A percentile compares a stretch with the other conserved stretches of the same genome.
phyloP scores from a whole-genome alignment of 1,140 invertebrate species.

The Temnothorax curvispinosus region DNA sequence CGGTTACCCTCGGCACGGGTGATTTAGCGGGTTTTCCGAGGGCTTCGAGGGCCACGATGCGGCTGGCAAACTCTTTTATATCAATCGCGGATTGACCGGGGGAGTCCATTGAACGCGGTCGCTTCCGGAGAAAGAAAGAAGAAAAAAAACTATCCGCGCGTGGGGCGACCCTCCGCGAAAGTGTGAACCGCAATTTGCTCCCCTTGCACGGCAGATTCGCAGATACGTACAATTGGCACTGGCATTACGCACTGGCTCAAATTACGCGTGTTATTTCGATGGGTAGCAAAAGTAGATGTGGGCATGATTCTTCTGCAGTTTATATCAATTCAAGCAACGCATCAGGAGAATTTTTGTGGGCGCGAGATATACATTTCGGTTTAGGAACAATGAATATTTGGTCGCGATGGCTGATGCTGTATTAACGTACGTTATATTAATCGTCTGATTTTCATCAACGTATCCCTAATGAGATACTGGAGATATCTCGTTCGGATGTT shows the following conservation, averaged over 20 bases:
- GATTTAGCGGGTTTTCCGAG: conserved; percentile 81
- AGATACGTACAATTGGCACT: background rate
- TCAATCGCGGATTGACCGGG: conserved; percentile 77
- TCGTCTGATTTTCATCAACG: background rate
- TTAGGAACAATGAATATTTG: background rate
- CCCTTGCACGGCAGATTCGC: conserved; percentile 25
- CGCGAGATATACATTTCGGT: background rate
- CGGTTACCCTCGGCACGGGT: conserved; percentile 78
- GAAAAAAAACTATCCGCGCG: conserved; percentile 21
- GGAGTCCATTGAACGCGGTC: conserved; percentile 64
- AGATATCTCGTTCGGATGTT: background rate
- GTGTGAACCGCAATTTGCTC: conserved; percentile 66
- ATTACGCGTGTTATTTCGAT: conserved; percentile 50
- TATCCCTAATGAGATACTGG: background rate
- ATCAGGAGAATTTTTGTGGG: background rate
- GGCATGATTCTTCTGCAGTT: background rate
- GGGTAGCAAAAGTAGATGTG: conserved; percentile 1
- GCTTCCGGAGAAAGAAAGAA: conserved; percentile 50
- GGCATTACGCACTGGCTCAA: conserved; percentile 39
- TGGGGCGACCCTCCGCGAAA: conserved; percentile 39
- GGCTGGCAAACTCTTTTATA: conserved; percentile 79
- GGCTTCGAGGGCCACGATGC: conserved; percentile 72
- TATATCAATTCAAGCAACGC: conserved; percentile 4
- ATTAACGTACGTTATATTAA: background rate
- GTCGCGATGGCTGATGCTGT: background rate